These are phyloP conservation scores for Masticophis lateralis DNA, from an alignment of 2,797 vertebrate genomes.

Conservation along the genomic window DNA sequence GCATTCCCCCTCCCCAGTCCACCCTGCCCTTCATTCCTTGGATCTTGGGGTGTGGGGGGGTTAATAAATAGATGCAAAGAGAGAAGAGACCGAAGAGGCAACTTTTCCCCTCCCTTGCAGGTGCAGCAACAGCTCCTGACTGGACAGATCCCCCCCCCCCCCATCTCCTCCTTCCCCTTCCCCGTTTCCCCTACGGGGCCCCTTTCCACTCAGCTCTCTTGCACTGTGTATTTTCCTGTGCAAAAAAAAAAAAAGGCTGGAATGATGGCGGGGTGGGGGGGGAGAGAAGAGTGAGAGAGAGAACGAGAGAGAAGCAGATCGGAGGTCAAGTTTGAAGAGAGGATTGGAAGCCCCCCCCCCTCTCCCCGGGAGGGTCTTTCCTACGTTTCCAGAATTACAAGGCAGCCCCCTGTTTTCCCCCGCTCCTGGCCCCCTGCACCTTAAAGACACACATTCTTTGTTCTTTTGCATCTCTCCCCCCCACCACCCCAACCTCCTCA, in stretches of 20 bases:
- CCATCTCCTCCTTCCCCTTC: background rate
- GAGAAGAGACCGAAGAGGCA: background rate
- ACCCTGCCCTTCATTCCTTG: background rate
- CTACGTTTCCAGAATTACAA: background rate
- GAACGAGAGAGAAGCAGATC: background rate
- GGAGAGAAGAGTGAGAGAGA: background rate
- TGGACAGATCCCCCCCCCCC: background rate
- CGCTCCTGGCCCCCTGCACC: background rate
- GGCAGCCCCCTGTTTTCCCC: background rate
- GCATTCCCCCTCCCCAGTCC: too few species aligned
- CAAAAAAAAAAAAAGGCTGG: background rate
- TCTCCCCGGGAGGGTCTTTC: background rate
- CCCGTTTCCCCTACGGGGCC: conserved; percentile 24
- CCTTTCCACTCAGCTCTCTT: conserved; percentile 20
- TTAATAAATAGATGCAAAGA: background rate
- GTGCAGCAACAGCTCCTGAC: conserved; percentile 27
- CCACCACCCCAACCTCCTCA: too few species aligned
- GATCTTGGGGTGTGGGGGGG: background rate
- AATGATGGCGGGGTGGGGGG: background rate
- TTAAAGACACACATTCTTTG: conserved; percentile 19
- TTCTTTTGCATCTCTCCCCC: background rate
- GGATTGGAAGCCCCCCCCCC: background rate
- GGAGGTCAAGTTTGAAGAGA: conserved; percentile 37
- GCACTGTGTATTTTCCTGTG: conserved; percentile 33
- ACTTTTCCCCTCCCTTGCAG: conserved; percentile 13